Base-by-base conservation (phyloP, 2,113 vertebrate species). In the Murina feae region DNA sequence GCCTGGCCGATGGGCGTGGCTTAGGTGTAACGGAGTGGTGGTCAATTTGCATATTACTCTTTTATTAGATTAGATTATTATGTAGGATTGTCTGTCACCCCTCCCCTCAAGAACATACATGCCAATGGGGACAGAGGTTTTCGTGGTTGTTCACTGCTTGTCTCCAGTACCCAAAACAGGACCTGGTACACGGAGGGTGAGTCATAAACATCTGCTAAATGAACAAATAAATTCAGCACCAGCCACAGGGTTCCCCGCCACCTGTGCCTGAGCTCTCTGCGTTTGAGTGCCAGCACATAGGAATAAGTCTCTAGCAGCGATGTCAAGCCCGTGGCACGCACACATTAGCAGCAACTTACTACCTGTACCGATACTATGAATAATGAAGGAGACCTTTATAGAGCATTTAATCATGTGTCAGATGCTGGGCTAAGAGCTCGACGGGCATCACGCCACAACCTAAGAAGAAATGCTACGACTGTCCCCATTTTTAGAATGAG, bases 211-310 rank as follows among this genome's bases (percentile, higher is more conserved):
- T 23, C 10, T 78, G 49, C 93, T 69, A 11, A 89, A 58, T 14
- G 35, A 75, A 44, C 11, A 74, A 69, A 84, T 1, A 58, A 32
- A 81, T 20, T n/a, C n/a, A n/a, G n/a, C n/a, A n/a, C n/a, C n/a
- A n/a, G n/a, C n/a, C n/a, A n/a, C n/a, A n/a, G n/a, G n/a, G n/a
- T n/a, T n/a, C n/a, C n/a, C n/a, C n/a, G n/a, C n/a, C n/a, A n/a
- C 74, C 69, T 17, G 18, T 23, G 51, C 4, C 11, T 1, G 16
- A 21, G 42, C 14, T 1, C 6, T 65, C 51, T 23, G 76, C 7
- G 1, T 10, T 7, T 21, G 53, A 66, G 47, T 0, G 5, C 14
- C 0, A 2, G n/a, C n/a, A 8, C 16, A 0, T 10, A 60, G 65
- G 39, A 76, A 69, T 5, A 6, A 7, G 1, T 4, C 32, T 60